Conservation (phyloP, 2,797 vertebrate genomes). For the Cynopterus sphinx region DNA sequence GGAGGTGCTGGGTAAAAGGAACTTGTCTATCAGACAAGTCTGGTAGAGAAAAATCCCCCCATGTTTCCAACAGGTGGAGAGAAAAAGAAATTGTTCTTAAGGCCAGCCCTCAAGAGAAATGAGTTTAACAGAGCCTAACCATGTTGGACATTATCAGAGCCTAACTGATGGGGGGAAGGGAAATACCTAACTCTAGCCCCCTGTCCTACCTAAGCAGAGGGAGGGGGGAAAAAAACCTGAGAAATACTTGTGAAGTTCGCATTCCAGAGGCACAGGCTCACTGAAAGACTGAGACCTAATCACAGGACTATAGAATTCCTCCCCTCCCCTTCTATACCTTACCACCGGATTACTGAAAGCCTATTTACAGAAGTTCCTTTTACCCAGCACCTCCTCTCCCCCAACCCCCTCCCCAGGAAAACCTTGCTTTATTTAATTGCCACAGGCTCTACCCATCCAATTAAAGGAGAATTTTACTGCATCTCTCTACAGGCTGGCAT, state of each 20-base stretch:
- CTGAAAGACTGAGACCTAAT: not conserved
- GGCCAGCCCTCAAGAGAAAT: not conserved
- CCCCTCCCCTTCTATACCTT: not conserved
- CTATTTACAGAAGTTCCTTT: not conserved
- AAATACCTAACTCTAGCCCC: not conserved
- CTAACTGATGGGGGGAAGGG: not conserved
- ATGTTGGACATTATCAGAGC: not conserved
- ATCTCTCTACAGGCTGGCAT: not conserved
- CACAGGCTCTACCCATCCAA: not conserved
- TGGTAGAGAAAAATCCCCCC: not conserved
- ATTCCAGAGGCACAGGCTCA: not conserved
- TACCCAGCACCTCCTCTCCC: not conserved
- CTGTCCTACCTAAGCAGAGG: not conserved
- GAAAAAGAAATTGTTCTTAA: not conserved
- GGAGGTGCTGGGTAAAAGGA: too few relatives aligned
- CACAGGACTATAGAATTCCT: not conserved
- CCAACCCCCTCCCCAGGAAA: not conserved
- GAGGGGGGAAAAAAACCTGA: not conserved
- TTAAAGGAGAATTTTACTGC: slow-evolving; percentile 22
- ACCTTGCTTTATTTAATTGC: slow-evolving; percentile 7
- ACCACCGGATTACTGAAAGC: not conserved
- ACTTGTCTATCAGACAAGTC: not conserved
- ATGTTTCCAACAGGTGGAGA: not conserved
- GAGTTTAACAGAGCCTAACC: not conserved
- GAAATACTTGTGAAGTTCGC: not conserved